A percentile compares a stretch with the other conserved stretches of the same genome.
Conservation (phyloP, 2,113 vertebrate genomes). For the Chlorodrepanis virens region DNA sequence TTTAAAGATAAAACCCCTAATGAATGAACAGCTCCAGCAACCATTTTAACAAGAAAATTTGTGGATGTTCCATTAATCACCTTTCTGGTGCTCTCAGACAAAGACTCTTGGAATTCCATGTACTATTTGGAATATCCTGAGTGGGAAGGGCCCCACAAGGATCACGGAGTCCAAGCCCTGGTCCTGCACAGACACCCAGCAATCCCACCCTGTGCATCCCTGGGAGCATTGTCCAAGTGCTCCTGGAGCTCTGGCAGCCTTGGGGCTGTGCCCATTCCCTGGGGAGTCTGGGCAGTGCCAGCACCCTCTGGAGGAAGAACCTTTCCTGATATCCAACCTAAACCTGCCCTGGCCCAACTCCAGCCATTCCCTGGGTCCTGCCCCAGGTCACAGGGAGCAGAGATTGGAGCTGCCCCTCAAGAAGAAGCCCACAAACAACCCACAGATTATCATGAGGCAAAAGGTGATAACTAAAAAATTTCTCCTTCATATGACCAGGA, state of each 20-base stretch:
- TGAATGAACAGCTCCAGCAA: background rate
- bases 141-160: background rate
- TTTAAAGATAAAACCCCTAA: background rate
- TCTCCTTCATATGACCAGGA: background rate
- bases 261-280: rapidly evolving
- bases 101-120: background rate
- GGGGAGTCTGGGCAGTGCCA: background rate
- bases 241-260: background rate
- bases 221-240: rapidly evolving
- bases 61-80: background rate
- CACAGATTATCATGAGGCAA: background rate
- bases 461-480: background rate
- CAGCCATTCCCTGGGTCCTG: background rate
- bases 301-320: background rate
- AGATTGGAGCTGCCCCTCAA: background rate
- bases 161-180: rapidly evolving
- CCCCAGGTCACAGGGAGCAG: background rate
- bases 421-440: background rate
- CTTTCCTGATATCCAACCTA: background rate
- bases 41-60: background rate
- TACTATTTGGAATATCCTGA: background rate
- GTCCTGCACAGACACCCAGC: background rate
- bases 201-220: background rate
- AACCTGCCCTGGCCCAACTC: background rate
- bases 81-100: background rate